These are phyloP conservation scores for Piaya cayana DNA, from an alignment of 2,113 vertebrate species.

Conservation along the genomic window DNA sequence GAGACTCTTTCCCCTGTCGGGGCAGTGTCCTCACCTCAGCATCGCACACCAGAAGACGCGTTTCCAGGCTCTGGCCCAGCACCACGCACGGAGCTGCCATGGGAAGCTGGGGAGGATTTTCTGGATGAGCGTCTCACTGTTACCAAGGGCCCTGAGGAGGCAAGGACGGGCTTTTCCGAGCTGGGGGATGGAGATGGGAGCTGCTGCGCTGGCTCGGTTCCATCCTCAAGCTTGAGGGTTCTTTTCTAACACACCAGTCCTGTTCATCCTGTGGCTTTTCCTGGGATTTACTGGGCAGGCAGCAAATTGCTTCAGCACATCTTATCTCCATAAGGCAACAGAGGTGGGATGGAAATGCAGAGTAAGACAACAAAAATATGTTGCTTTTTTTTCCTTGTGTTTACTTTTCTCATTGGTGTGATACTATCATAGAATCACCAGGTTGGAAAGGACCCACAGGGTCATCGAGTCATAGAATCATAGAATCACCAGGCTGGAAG, in stretches of 20 bases:
- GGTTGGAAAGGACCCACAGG: too few species aligned
- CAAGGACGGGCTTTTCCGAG: neutral
- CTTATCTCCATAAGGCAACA: neutral
- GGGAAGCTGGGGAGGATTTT: too few species aligned
- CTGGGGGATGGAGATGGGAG: neutral
- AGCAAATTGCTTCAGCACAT: neutral
- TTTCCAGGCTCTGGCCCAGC: neutral
- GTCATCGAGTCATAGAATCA: too few species aligned
- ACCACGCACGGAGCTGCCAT: neutral
- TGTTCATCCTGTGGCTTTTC: neutral
- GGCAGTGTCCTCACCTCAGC: neutral
- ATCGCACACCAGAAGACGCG: neutral
- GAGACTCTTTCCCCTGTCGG: neutral
- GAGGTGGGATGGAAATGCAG: neutral
- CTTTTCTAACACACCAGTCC: neutral
- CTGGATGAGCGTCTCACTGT: too few species aligned
- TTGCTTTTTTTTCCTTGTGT: neutral
- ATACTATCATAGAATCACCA: neutral
- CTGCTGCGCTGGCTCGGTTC: neutral
- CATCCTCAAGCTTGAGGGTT: neutral
- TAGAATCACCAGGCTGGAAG: too few species aligned
- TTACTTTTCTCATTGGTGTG: neutral
- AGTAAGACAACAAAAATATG: neutral
- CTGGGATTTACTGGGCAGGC: neutral
- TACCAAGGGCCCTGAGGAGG: neutral